Percentiles rank a stretch among this genome's conserved stretches.
phyloP scores from a whole-genome alignment of 1,140 invertebrate genomes.

The Brachionus rotundiformis region DNA sequence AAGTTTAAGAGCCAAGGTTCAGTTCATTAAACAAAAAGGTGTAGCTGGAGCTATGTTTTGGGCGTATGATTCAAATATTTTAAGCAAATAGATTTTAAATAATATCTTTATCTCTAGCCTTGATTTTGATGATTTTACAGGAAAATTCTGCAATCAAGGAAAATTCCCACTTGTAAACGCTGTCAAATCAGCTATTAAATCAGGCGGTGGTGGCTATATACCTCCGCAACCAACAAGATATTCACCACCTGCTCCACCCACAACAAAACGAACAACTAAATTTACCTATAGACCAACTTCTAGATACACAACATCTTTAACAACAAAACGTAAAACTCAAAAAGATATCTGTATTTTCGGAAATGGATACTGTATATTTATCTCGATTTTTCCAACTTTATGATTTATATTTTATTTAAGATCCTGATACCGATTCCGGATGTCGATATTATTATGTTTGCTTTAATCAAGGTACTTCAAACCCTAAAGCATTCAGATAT shows the following conservation, averaged over 20 bases:
- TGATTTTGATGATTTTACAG: conserved; percentile 57
- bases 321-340: not conserved
- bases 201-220: not conserved
- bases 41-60: conserved; percentile 41
- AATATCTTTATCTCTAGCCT: conserved; percentile 59
- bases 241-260: not conserved
- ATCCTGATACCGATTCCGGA: not conserved
- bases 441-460: conserved; percentile 11
- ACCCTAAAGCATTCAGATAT: not conserved
- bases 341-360: not conserved
- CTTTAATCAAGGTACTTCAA: not conserved
- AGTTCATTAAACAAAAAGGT: conserved; percentile 34
- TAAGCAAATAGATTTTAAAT: not conserved
- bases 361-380: conserved; percentile 28
- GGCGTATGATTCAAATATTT: not conserved
- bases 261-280: not conserved
- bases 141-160: conserved; percentile 74
- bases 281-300: not conserved
- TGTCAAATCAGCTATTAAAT: conserved; percentile 72
- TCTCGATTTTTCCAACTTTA: not conserved
- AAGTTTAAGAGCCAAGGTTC: conserved; percentile 55
- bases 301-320: not conserved
- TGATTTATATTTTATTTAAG: not conserved
- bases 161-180: conserved; percentile 86
- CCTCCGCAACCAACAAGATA: not conserved